Evolutionary conservation across 2,797 vertebrate species (phyloP), one percentile per base, ranked within the genome.

Genomic region (Xenentodon cancila): DNA sequence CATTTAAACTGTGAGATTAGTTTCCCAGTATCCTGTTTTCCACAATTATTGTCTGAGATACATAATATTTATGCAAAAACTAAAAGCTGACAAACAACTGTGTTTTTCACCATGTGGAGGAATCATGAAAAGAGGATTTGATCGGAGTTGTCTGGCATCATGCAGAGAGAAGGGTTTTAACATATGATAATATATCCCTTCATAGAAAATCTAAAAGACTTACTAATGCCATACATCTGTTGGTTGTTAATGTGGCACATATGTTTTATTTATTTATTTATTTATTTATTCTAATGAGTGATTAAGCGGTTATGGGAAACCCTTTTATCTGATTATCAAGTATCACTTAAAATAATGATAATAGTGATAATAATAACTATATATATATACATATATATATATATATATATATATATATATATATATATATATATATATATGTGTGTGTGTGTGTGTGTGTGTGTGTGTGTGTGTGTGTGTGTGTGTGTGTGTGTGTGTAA

Each of bases 221-320:
- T 22, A 45, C 64, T 89, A 93, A 93, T 92, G 77, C 68, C 21
- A 77, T 83, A 73, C 80, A 90, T 88, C 88, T 92, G 89, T 67
- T 86, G 53, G 68, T 86, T 81, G 80, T 90, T 88, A 90, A 82
- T 76, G 74, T 27, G 64, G 88, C 86, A 89, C 91, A 83, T 89
- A 80, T 79, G 88, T 86, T 74, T 73, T 56, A 25, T 25, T 25
- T 25, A 25, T 25, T 5, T 25, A 25, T 25, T 25, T 25, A 25
- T 73, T 79, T 73, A 53, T 84, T 75, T 9, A 71, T 72, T 75
- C 34, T 83, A 92, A 81, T 86, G 74, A 90, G 73, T 82, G 85
- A 90, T 88, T 89, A 87, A 86, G 82, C 77, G 75, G 56, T 84
- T 79, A 80, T 46, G 7, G 60, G 53, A 89, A 91, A 90, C 64